Evolutionary conservation across 1,140 invertebrate species (phyloP), one percentile per base, ranked within the genome.

Genomic region (Drosophila littoralis): DNA sequence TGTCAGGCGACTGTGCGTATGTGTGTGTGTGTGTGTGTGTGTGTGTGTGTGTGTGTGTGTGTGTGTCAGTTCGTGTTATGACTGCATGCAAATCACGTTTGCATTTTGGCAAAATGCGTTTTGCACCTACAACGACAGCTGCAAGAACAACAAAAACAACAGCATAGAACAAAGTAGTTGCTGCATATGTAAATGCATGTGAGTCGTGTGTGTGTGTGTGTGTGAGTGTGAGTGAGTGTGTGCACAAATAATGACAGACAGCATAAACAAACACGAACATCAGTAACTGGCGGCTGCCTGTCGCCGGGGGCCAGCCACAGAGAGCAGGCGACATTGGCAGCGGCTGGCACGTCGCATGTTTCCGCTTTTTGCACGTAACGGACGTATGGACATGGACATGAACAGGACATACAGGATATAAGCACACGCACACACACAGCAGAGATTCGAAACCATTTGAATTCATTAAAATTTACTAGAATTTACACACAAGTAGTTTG

Each of bases 71-170:
- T 35, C 33, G 46, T 75, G 68, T 58, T 65, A 64, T 71, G 73
- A 65, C 46, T 71, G 60, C 58, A 88, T 88, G 83, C 84, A 83
- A 88, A 88, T 89, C 83, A 88, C 83, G 83, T 80, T 83, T 89
- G 83, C 84, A 88, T 88, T 89, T 88, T 83, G 80, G 61, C 79
- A 89, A 88, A 89, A 88, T 88, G 80, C 84, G 66, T 88, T 88
- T 88, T 88, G 80, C 83, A 83, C 84, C 80, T 89, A 84, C 73
- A 65, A 69, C 72, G 57, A 66, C 66, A 79, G 65, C 72, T 65
- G 51, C 54, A 64, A 17, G 48, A 79, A 42, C 33, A 70, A 76
- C 77, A 80, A 80, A 38, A 50, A 63, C 33, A 28, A 28, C 22
- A 28, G 4, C 4, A 28, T 28, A 28, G 22, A 28, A 28, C 22